A percentile compares a stretch with the other conserved stretches of the same genome.
These are phyloP conservation scores for Epistrophella euchroma DNA, from an alignment of 2,888 invertebrate genomes.

Conservation along the genomic window DNA sequence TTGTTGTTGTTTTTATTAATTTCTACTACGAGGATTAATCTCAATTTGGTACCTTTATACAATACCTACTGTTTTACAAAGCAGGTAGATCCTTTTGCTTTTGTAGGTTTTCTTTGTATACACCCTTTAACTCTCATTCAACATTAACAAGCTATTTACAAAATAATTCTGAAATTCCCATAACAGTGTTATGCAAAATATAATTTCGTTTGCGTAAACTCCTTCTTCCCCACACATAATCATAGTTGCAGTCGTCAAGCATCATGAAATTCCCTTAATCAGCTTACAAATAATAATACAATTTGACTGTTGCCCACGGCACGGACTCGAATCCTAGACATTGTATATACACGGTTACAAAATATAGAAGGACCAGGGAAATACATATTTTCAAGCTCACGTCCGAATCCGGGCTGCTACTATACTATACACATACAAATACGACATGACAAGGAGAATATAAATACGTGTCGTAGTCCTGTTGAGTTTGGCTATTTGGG, in stretches of 20 bases:
- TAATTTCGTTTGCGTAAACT: conserved; percentile 30
- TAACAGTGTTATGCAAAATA: conserved; percentile 27
- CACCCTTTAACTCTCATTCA: conserved; percentile 7
- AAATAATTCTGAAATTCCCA: conserved; percentile 29
- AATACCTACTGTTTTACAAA: not conserved
- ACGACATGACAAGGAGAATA: conserved; percentile 14
- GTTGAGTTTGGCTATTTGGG: conserved; percentile 28
- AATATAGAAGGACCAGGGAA: not conserved
- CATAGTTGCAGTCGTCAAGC: conserved; percentile 15
- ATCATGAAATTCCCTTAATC: conserved; percentile 35
- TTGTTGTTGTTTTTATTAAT: no score
- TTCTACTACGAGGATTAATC: no score
- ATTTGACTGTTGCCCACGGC: conserved; percentile 19
- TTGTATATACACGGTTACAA: not conserved
- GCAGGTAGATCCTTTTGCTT: not conserved
- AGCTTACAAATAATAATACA: conserved; percentile 38
- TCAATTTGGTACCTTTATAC: not conserved
- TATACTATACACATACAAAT: not conserved
- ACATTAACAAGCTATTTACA: conserved; percentile 15
- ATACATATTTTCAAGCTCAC: conserved; percentile 8
- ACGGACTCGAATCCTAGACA: not conserved
- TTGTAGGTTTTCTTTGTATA: not conserved
- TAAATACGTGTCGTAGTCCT: conserved; percentile 31
- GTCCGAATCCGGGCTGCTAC: not conserved
- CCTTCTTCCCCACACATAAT: not conserved